phyloP scores from a whole-genome alignment of 2,888 invertebrate genomes.

The Aethes cnicana region DNA sequence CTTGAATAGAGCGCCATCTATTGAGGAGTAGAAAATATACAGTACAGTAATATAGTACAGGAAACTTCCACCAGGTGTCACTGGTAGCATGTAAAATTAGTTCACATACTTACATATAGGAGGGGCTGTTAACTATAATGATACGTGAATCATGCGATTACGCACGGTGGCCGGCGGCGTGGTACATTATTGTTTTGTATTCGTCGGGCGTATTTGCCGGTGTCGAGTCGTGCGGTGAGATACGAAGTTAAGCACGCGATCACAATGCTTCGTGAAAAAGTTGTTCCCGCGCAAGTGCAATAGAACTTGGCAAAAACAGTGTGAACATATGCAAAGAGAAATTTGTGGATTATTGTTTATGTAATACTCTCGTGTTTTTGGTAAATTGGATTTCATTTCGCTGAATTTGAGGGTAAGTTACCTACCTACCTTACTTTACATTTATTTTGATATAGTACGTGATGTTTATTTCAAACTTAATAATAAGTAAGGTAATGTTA shows the following conservation, averaged over 20 bases:
- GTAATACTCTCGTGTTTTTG: conserved; percentile 54
- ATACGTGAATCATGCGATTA: conserved; percentile 16
- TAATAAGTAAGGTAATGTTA: too few relatives aligned
- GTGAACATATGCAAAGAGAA: conserved; percentile 57
- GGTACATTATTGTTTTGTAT: conserved; percentile 62
- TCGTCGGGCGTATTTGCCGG: conserved; percentile 63
- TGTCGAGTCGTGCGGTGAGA: conserved; percentile 61
- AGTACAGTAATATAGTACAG: conserved; percentile 4
- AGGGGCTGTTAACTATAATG: conserved; percentile 39
- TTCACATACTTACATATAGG: conserved; percentile 13
- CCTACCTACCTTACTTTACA: too few relatives aligned
- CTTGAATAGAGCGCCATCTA: conserved; percentile 39
- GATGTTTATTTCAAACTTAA: too few relatives aligned
- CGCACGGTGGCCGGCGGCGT: conserved; percentile 33
- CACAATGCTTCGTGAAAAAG: conserved; percentile 67
- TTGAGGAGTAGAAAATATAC: conserved; percentile 42
- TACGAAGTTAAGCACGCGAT: conserved; percentile 58
- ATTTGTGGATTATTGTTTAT: conserved; percentile 60
- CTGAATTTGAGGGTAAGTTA: conserved; percentile 56
- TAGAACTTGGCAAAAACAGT: conserved; percentile 65
- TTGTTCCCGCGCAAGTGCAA: conserved; percentile 63
- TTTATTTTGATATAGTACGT: too few relatives aligned
- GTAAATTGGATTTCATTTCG: conserved; percentile 54
- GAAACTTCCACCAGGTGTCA: conserved; percentile 46
- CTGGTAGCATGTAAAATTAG: not conserved